These are phyloP conservation scores for Aphaenogaster ashmeadi DNA, from an alignment of 1,140 invertebrate genomes.

Conservation along the genomic window DNA sequence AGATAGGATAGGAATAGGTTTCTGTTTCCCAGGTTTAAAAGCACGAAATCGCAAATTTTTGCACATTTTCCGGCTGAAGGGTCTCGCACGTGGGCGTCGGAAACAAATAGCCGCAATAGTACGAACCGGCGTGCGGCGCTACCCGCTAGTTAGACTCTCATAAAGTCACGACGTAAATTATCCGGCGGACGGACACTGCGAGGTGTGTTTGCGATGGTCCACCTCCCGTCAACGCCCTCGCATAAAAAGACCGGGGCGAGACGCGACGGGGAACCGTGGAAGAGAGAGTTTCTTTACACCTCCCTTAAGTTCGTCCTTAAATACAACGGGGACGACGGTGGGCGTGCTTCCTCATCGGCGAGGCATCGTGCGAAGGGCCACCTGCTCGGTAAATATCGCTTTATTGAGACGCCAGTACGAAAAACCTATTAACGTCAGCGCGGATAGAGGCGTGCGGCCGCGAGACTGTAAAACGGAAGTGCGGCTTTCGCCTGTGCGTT, in stretches of 20 bases:
- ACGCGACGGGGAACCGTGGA: not conserved
- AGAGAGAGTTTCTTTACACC: constrained; percentile 29
- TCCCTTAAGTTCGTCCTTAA: constrained; percentile 39
- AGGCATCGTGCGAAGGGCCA: constrained; percentile 72
- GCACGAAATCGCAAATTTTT: not conserved
- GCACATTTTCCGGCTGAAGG: not conserved
- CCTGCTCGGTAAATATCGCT: constrained; percentile 83
- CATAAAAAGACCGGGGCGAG: constrained; percentile 50
- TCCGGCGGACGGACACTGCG: constrained; percentile 61
- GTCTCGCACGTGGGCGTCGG: constrained; percentile 58
- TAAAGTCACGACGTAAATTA: constrained; percentile 85
- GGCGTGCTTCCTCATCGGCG: constrained; percentile 64
- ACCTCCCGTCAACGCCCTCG: constrained; percentile 86
- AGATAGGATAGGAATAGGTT: not conserved
- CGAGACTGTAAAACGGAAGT: constrained; percentile 45
- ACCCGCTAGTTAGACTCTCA: constrained; percentile 85
- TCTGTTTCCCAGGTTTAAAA: constrained; percentile 50
- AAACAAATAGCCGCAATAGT: constrained; percentile 61
- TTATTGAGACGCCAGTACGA: constrained; percentile 82
- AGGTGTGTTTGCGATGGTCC: constrained; percentile 85
- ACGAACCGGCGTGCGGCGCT: constrained; percentile 69
- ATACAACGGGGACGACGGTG: constrained; percentile 48
- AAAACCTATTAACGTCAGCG: constrained; percentile 78
- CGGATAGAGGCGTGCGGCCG: constrained; percentile 31
- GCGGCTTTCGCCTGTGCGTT: constrained; percentile 7